Percentiles rank a stretch among this genome's conserved stretches.
These are phyloP conservation scores for Drosophila basisetae DNA, from an alignment of 2,888 invertebrate genomes.

Conservation along the genomic window DNA sequence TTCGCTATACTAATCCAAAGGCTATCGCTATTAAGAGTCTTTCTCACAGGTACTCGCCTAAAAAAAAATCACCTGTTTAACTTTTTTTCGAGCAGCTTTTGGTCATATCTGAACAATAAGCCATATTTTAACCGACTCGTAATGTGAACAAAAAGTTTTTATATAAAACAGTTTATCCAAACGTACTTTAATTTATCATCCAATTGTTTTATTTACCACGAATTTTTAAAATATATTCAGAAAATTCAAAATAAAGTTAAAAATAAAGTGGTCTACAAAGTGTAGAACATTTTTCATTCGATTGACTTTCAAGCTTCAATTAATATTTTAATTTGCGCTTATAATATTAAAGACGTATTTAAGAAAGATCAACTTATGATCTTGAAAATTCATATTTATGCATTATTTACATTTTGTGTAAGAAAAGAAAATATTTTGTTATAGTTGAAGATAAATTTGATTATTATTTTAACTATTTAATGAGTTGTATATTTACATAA, in stretches of 20 bases:
- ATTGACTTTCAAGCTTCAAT: neutral
- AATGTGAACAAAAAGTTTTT: neutral
- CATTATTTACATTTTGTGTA: neutral
- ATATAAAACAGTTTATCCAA: neutral
- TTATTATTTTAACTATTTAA: neutral
- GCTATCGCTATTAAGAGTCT: neutral
- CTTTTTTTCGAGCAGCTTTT: neutral
- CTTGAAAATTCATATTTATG: neutral
- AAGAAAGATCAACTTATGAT: neutral
- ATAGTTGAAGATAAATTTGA: neutral
- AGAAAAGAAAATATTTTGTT: neutral
- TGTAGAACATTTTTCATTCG: neutral
- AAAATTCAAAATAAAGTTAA: neutral
- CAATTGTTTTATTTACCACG: neutral
- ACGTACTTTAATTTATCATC: neutral
- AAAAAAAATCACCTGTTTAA: neutral
- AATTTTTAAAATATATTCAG: neutral
- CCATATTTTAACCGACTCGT: neutral
- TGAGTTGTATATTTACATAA: neutral
- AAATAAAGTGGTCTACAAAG: neutral
- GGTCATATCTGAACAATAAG: neutral
- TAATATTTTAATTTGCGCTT: neutral
- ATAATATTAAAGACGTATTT: neutral
- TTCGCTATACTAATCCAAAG: neutral
- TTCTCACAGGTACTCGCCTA: neutral